Percentiles rank a stretch among this genome's conserved stretches.
Conservation (phyloP, 2,888 invertebrate species). For the Marronus borbonicus region DNA sequence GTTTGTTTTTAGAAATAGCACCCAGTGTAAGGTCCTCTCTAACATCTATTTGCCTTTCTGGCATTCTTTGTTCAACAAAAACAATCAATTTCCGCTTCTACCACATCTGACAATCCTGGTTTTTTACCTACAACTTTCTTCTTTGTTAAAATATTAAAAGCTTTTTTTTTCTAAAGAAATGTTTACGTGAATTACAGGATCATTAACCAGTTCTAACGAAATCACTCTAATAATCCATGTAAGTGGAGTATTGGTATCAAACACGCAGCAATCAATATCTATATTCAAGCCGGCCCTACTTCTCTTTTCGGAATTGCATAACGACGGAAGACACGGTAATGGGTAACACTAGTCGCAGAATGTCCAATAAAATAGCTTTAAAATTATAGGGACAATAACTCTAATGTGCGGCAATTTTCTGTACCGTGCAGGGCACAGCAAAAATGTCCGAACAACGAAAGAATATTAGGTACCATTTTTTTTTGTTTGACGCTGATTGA, state of each 20-base stretch:
- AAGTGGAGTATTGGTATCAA: neutral
- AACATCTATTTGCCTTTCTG: too few relatives aligned
- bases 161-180: too few relatives aligned
- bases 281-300: neutral
- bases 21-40: too few relatives aligned
- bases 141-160: too few relatives aligned
- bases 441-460: too few relatives aligned
- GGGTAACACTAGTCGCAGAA: conserved; percentile 3
- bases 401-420: conserved; percentile 30
- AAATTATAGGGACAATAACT: conserved; percentile 33
- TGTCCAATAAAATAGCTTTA: conserved; percentile 32
- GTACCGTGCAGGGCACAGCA: neutral
- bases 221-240: neutral
- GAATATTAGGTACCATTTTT: too few relatives aligned
- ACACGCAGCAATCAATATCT: conserved; percentile 3
- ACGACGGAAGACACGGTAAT: neutral
- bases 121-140: too few relatives aligned
- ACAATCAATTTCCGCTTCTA: too few relatives aligned
- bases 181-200: too few relatives aligned
- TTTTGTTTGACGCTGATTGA: too few relatives aligned
- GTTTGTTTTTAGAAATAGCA: neutral
- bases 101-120: too few relatives aligned
- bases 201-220: neutral
- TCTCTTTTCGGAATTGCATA: neutral
- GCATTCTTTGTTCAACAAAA: too few relatives aligned